phyloP scores from a whole-genome alignment of 2,888 invertebrate species.

The Andrena chrysosceles region DNA sequence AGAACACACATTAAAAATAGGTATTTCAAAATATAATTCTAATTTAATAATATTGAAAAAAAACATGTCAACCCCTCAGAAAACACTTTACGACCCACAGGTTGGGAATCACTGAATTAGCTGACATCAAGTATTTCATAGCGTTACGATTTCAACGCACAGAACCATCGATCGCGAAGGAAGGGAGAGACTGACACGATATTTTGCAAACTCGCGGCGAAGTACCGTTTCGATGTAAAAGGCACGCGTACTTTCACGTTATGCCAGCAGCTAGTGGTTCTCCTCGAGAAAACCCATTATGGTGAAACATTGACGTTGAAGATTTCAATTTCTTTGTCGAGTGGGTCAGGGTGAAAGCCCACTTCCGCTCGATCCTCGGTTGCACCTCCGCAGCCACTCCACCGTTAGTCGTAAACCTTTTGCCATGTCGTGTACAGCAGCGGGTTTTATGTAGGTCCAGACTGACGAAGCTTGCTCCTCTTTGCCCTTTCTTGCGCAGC shows the following conservation, averaged over 20 bases:
- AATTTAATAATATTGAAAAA: too few relatives aligned
- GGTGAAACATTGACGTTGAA: constrained; percentile 64
- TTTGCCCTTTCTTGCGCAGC: constrained; percentile 24
- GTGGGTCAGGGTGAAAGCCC: constrained; percentile 51
- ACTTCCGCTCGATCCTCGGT: constrained; percentile 51
- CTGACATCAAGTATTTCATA: too few relatives aligned
- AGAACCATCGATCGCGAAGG: background rate
- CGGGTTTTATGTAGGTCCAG: constrained; percentile 45
- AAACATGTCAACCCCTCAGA: too few relatives aligned
- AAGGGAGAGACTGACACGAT: background rate
- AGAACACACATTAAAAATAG: too few relatives aligned
- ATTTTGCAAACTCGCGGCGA: constrained; percentile 6
- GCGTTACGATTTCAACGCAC: too few relatives aligned
- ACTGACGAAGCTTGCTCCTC: constrained; percentile 56
- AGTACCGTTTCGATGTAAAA: constrained; percentile 33
- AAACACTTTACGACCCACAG: too few relatives aligned
- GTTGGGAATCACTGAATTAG: too few relatives aligned
- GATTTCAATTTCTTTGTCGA: constrained; percentile 63
- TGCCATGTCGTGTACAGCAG: constrained; percentile 48
- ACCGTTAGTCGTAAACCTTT: constrained; percentile 60
- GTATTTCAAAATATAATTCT: too few relatives aligned
- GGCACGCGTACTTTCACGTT: constrained; percentile 11
- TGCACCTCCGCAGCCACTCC: constrained; percentile 12
- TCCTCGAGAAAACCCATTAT: constrained; percentile 52
- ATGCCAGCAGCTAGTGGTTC: background rate